Percentiles rank a stretch among this genome's conserved stretches.
Evolutionary conservation across 2,113 vertebrate species (phyloP).

Genomic region (Chiloscyllium plagiosum): DNA sequence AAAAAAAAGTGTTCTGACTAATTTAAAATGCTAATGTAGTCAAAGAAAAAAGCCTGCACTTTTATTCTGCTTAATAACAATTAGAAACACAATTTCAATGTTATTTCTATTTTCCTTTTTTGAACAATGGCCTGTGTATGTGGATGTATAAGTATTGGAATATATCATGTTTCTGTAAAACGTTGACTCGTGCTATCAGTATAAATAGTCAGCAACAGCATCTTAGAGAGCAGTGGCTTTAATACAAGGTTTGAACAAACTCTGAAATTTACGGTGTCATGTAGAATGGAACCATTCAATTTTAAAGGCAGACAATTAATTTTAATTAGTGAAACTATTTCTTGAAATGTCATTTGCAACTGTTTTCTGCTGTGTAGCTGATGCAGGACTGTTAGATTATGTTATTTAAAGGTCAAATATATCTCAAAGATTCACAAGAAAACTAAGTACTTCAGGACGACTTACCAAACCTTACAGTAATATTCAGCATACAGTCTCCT

Average conservation of each 20-base stretch:
- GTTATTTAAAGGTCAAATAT: constrained; percentile 28
- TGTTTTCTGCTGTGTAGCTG: constrained; percentile 8
- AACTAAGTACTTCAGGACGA: background rate
- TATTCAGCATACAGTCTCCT: background rate
- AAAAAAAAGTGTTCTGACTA: background rate
- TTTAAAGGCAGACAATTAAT: background rate
- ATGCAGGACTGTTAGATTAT: constrained; percentile 20
- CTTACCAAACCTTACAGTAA: background rate
- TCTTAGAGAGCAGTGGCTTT: background rate
- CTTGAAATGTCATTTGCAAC: constrained; percentile 29
- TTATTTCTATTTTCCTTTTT: constrained; percentile 11
- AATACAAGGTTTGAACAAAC: background rate
- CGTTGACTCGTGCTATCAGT: background rate
- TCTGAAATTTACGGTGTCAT: background rate
- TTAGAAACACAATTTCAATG: background rate
- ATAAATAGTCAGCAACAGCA: background rate
- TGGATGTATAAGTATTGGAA: background rate
- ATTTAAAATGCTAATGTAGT: background rate
- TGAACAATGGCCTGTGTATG: background rate
- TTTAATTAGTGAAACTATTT: constrained; percentile 19
- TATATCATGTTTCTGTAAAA: background rate
- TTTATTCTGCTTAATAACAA: background rate
- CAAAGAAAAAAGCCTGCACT: background rate
- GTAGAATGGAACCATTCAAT: constrained; percentile 20
- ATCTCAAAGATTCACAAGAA: background rate